Conservation (phyloP, 2,797 vertebrate species). For the Harpagifer antarcticus region DNA sequence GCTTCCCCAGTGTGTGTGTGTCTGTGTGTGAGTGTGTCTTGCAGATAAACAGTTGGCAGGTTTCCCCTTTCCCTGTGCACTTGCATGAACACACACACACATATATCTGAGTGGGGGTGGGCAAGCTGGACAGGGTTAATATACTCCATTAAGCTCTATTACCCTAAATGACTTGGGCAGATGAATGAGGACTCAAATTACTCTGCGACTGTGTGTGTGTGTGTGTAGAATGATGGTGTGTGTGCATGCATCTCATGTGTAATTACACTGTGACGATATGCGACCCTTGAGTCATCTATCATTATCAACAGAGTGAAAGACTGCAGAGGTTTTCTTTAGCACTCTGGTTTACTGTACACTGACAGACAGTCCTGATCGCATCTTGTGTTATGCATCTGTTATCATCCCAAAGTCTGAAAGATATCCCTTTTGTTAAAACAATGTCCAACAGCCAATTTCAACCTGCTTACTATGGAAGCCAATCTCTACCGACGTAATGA, state of each 20-base stretch:
- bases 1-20: conserved; percentile 50
- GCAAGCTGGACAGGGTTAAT: conserved; percentile 85
- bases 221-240: conserved; percentile 7
- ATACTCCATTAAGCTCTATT: conserved; percentile 87
- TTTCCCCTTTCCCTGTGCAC: conserved; percentile 61
- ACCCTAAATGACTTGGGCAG: conserved; percentile 82
- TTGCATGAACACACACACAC: conserved; percentile 46
- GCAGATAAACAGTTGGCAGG: conserved; percentile 83
- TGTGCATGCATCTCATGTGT: conserved; percentile 61
- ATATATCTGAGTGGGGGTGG: conserved; percentile 37
- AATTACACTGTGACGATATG: conserved; percentile 75
- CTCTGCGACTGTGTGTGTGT: conserved; percentile 49
- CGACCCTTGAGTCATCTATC: conserved; percentile 73
- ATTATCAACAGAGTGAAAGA: conserved; percentile 63
- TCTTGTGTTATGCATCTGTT: background rate
- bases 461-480: background rate
- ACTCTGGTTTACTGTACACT: conserved; percentile 22
- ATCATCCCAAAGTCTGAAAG: background rate
- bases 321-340: conserved; percentile 26
- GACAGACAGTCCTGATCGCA: conserved; percentile 1
- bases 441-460: background rate
- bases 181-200: conserved; percentile 80
- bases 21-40: conserved; percentile 46
- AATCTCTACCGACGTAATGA: no score
- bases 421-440: background rate